These are phyloP conservation scores for Notolabrus celidotus DNA, from an alignment of 2,797 vertebrate species.

Conservation along the genomic window DNA sequence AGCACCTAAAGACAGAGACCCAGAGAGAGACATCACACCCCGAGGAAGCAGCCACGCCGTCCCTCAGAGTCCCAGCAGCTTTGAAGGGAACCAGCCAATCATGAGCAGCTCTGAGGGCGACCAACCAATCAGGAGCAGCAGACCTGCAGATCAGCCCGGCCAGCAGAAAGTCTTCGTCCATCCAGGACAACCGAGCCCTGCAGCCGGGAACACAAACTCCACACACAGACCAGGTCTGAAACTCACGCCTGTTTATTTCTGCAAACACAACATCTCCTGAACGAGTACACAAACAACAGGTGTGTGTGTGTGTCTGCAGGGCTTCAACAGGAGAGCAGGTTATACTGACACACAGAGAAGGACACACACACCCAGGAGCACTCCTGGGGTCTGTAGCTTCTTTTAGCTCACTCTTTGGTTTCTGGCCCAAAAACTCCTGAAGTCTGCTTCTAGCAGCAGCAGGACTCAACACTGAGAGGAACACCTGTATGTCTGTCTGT, in stretches of 20 bases:
- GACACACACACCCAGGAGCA: too few species aligned
- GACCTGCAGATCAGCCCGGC: slow-evolving; percentile 22
- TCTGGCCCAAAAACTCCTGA: too few species aligned
- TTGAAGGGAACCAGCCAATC: slow-evolving; percentile 31
- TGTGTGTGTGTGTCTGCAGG: too few species aligned
- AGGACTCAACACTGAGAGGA: too few species aligned
- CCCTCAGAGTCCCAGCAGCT: slow-evolving; percentile 17
- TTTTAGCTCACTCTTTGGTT: too few species aligned
- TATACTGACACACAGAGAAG: too few species aligned
- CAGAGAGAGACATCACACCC: slow-evolving; percentile 30
- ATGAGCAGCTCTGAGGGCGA: slow-evolving; percentile 27
- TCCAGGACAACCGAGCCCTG: slow-evolving; percentile 5
- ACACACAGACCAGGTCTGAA: neutral
- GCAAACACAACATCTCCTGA: too few species aligned
- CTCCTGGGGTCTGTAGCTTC: too few species aligned
- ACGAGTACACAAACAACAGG: too few species aligned
- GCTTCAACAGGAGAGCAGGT: too few species aligned
- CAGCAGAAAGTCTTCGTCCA: slow-evolving; percentile 39
- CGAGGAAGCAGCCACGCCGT: slow-evolving; percentile 5
- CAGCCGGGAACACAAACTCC: slow-evolving; percentile 2
- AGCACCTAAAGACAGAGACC: slow-evolving; percentile 61
- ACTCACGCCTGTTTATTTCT: neutral
- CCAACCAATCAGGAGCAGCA: slow-evolving; percentile 31
- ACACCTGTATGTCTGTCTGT: too few species aligned
- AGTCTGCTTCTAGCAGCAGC: too few species aligned